These are phyloP conservation scores for Drosophila setosimentum DNA, from an alignment of 2,888 invertebrate genomes.

Conservation along the genomic window DNA sequence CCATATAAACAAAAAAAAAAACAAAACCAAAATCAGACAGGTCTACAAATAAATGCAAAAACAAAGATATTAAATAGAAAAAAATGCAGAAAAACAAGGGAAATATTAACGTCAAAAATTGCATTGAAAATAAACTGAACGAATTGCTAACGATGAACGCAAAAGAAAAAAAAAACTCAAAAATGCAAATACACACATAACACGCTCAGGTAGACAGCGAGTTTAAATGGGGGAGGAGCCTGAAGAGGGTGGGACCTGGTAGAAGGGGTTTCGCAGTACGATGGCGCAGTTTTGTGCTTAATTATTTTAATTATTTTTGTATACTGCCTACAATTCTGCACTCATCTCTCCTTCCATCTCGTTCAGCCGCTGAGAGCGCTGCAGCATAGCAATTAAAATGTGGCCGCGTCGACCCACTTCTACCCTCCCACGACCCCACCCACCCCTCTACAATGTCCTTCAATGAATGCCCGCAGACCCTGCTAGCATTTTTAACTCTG, in stretches of 20 bases:
- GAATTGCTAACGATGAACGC: conserved; percentile 26
- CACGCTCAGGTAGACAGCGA: conserved; percentile 31
- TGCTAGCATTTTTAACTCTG: conserved; percentile 40
- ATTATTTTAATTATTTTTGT: conserved; percentile 78
- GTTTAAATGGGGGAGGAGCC: conserved; percentile 6
- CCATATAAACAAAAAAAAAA: conserved; percentile 9
- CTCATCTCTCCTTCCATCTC: conserved; percentile 14
- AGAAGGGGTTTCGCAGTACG: conserved; percentile 5
- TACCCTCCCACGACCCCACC: neutral
- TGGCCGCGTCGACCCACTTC: conserved; percentile 7
- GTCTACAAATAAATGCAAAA: conserved; percentile 25
- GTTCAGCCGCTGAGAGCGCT: neutral
- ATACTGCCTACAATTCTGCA: conserved; percentile 60
- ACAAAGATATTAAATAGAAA: neutral
- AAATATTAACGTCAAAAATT: conserved; percentile 46
- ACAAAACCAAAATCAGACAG: conserved; percentile 29
- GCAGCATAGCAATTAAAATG: conserved; percentile 74
- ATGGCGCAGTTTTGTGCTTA: conserved; percentile 72
- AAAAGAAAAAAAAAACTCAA: neutral
- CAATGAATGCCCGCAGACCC: conserved; percentile 53
- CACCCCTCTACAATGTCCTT: conserved; percentile 40
- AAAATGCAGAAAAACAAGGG: neutral
- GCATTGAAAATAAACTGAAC: conserved; percentile 54
- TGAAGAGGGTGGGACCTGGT: neutral
- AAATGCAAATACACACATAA: conserved; percentile 15